A percentile compares a stretch with the other conserved stretches of the same genome.
Conservation (phyloP, 2,113 vertebrate genomes). For the Tauraco erythrolophus region DNA sequence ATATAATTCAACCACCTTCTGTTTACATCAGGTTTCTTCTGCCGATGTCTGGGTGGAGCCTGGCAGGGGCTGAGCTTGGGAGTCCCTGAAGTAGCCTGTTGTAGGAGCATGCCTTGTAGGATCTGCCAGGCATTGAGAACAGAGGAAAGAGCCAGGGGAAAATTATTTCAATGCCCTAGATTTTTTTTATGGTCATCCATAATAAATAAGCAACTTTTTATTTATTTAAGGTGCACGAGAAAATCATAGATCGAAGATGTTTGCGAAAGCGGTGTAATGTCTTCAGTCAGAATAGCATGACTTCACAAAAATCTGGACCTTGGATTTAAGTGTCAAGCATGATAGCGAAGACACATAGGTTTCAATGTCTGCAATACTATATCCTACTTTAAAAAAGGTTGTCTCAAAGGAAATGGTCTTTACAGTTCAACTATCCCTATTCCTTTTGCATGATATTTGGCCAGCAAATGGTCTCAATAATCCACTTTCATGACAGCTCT, state of each 20-base stretch:
- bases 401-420: neutral
- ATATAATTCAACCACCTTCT: neutral
- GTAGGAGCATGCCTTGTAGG: neutral
- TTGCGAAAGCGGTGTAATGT: neutral
- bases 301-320: neutral
- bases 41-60: neutral
- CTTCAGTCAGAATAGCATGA: neutral
- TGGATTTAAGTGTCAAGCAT: neutral
- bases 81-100: neutral
- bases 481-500: neutral
- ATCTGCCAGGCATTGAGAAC: neutral
- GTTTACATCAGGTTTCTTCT: neutral
- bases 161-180: neutral
- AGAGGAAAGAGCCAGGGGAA: neutral
- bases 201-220: slow-evolving; percentile 23
- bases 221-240: neutral
- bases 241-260: neutral
- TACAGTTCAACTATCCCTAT: neutral
- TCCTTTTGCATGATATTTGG: neutral
- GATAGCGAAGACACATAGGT: neutral
- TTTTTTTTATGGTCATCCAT: neutral
- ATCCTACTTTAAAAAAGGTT: neutral
- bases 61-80: neutral
- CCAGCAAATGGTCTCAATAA: neutral
- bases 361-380: neutral